Conservation (phyloP, 2,113 vertebrate genomes). For the Cheirogaleus medius region DNA sequence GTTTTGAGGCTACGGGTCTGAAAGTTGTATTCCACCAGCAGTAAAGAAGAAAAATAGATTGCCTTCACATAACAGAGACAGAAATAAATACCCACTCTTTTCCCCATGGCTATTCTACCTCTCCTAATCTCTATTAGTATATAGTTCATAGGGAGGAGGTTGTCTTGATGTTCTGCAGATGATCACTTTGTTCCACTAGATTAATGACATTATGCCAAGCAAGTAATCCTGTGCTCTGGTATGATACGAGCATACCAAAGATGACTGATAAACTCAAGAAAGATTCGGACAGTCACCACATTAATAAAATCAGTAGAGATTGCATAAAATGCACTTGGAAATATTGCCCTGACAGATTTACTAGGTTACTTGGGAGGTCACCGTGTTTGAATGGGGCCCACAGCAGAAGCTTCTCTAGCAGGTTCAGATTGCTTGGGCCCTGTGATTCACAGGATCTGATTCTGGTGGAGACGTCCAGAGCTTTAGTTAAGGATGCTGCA, state of each 20-base stretch:
- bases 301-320: background rate
- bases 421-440: background rate
- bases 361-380: background rate
- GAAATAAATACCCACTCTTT: background rate
- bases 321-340: background rate
- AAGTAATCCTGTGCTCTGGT: background rate
- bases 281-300: background rate
- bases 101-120: background rate
- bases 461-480: background rate
- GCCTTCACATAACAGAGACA: background rate
- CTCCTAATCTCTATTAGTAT: background rate
- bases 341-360: background rate
- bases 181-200: background rate
- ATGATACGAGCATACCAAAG: background rate
- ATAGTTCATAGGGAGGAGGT: background rate
- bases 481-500: background rate
- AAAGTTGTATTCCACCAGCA: background rate
- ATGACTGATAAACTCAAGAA: too few relatives aligned
- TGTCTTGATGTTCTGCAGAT: background rate
- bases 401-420: background rate
- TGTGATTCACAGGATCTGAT: background rate
- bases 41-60: background rate
- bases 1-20: background rate
- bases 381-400: background rate
- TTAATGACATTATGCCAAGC: background rate